Evolutionary conservation across 2,797 vertebrate species (phyloP), one percentile per base, ranked within the genome.

Genomic region (Falco peregrinus): DNA sequence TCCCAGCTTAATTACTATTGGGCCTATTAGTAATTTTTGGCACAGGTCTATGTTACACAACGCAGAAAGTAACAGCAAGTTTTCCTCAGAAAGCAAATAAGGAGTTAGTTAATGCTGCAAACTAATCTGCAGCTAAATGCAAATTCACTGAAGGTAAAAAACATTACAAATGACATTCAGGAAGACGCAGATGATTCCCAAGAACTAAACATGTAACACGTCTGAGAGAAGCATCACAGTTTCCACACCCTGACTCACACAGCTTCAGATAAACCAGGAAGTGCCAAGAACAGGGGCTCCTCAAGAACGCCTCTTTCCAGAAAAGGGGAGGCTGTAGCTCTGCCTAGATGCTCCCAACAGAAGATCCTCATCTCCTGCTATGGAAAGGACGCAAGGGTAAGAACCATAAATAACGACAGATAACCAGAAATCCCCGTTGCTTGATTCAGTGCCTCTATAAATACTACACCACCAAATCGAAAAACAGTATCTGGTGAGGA

Each of bases 131-230:
- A 87, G 54, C 51, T 77, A 82, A 78, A 94, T 33, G 48, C 17
- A 92, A 96, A 94, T 86, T 77, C 65, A 57, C 33, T 63, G 63
- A 85, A 86, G 71, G 79, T 75, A 15, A 65, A 82, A 92, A 87
- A 3, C 16, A 16, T 56, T 28, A 39, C 48, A 84, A 69, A 50
- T 31, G 4, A 24, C n/a, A 43, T 35, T 54, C 41, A 43, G 64
- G 83, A 93, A 84, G 69, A 91, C 13, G 39, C 13, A 76, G 39
- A 68, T 67, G 37, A 88, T 50, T 81, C 39, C 54, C 39, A 78
- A 68, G 53, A 73, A 70, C 35, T 54, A 73, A 92, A 22, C 28
- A 48, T 5, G 28, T 11, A 45, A 60, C 20, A 7, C 11, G 56
- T 11, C 29, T 43, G n/a, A 84, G 22, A 50, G 53, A 68, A 75